These are phyloP conservation scores for Glossophaga mutica DNA, from an alignment of 2,797 vertebrate species.

Conservation along the genomic window DNA sequence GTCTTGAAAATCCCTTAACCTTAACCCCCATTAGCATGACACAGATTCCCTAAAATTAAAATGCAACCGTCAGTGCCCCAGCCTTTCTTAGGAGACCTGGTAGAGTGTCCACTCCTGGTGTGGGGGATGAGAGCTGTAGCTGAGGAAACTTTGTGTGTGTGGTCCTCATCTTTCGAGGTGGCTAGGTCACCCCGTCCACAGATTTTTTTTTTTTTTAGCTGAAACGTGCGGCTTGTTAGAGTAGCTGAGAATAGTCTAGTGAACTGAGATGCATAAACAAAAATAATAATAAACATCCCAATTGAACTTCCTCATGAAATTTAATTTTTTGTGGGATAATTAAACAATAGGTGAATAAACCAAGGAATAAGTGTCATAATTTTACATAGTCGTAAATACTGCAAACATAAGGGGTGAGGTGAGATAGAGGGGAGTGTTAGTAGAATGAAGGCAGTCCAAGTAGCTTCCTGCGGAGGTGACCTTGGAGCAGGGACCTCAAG, in stretches of 20 bases:
- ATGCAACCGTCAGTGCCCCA: not conserved
- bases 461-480: not conserved
- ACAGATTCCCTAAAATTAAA: not conserved
- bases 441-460: not conserved
- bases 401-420: not conserved
- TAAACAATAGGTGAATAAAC: not conserved
- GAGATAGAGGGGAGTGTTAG: not conserved
- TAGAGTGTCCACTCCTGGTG: not conserved
- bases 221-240: not conserved
- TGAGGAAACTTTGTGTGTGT: not conserved
- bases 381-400: not conserved
- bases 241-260: not conserved
- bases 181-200: not conserved
- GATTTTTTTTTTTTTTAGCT: not conserved
- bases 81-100: not conserved
- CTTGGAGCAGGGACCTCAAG: not conserved
- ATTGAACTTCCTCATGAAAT: not conserved
- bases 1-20: not conserved
- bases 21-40: not conserved
- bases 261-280: not conserved
- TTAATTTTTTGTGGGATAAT: not conserved
- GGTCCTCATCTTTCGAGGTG: not conserved
- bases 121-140: not conserved
- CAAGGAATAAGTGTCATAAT: not conserved
- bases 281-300: not conserved